A percentile compares a stretch with the other conserved stretches of the same genome.
Conservation (phyloP, 2,113 vertebrate species). For the Plecturocebus donacophilus region DNA sequence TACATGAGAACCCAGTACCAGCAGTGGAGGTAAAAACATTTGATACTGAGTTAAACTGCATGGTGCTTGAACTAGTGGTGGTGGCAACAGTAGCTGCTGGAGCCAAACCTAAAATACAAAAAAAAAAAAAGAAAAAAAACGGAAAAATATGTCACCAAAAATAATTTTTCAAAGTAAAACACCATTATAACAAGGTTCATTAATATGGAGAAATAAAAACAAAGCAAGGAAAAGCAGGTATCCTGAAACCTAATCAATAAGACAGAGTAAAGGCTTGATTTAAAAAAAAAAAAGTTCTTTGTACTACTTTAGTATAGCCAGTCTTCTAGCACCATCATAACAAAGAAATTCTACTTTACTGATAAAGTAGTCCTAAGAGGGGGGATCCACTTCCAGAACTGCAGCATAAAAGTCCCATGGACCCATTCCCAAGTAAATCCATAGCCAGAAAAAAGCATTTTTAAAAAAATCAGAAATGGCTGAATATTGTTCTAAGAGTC, state of each 20-base stretch:
- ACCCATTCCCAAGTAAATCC: not conserved
- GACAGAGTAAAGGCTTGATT: not conserved
- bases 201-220: constrained; percentile 32
- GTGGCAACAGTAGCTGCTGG: constrained; percentile 78
- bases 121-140: constrained; percentile 33
- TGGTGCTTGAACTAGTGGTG: constrained; percentile 54
- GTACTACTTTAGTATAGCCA: not conserved
- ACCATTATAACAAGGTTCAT: not conserved
- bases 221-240: constrained; percentile 17
- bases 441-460: not conserved
- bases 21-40: constrained; percentile 68
- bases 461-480: not conserved
- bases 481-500: not conserved
- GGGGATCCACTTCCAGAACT: not conserved
- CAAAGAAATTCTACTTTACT: constrained; percentile 10
- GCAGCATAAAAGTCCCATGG: not conserved
- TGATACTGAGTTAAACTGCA: constrained; percentile 73
- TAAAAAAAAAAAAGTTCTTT: not conserved
- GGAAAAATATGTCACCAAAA: constrained; percentile 45
- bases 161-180: constrained; percentile 22
- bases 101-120: constrained; percentile 64
- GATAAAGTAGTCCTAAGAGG: not conserved
- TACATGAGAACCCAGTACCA: constrained; percentile 82
- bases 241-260: not conserved
- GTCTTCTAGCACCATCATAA: not conserved